phyloP scores from a whole-genome alignment of 2,888 invertebrate genomes.

The Tiliacea citrago region DNA sequence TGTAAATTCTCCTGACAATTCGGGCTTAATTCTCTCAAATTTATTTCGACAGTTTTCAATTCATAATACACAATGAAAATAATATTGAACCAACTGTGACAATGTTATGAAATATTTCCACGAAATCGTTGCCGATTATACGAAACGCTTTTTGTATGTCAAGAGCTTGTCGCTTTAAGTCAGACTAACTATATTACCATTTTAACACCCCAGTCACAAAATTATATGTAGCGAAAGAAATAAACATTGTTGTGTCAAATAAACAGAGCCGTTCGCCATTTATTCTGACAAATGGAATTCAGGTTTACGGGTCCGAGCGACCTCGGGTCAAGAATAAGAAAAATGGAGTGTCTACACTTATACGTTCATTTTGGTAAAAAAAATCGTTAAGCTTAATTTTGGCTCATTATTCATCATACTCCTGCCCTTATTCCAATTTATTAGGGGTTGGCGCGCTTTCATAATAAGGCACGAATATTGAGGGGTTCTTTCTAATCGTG shows the following conservation, averaged over 20 bases:
- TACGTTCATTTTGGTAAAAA: too few species aligned
- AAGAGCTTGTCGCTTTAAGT: conserved; percentile 27
- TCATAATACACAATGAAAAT: background rate
- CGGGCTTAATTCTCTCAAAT: too few species aligned
- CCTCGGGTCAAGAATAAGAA: background rate
- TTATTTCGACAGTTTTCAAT: background rate
- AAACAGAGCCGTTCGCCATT: conserved; percentile 24
- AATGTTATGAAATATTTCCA: conserved; percentile 21
- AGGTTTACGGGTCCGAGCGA: conserved; percentile 33
- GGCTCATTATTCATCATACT: background rate
- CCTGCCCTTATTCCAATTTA: background rate
- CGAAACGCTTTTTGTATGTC: conserved; percentile 38
- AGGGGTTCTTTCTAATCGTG: too few species aligned
- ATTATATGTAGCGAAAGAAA: conserved; percentile 27
- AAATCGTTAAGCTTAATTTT: background rate
- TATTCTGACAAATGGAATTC: conserved; percentile 31
- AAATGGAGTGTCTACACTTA: conserved; percentile 23
- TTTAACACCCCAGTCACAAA: conserved; percentile 40
- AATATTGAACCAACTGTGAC: background rate
- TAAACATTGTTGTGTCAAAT: conserved; percentile 39
- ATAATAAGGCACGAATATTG: background rate
- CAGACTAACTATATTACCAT: conserved; percentile 32
- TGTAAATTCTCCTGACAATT: too few species aligned
- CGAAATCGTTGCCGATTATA: conserved; percentile 11
- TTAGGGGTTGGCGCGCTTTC: background rate